A percentile compares a stretch with the other conserved stretches of the same genome.
phyloP scores from a whole-genome alignment of 2,888 invertebrate genomes.

The Ischnura elegans region DNA sequence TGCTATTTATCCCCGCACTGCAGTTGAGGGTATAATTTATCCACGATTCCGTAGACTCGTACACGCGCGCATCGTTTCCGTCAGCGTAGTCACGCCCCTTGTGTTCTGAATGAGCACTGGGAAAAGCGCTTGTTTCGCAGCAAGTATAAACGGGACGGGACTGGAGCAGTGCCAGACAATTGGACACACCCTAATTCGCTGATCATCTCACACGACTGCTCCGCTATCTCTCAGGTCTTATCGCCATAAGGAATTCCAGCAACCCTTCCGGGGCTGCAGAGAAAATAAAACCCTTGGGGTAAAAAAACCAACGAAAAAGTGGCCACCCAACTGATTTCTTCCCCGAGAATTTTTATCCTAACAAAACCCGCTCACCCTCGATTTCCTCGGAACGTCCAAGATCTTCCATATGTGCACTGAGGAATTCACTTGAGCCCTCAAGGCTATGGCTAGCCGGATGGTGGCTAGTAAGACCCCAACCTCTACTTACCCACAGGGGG shows the following conservation, averaged over 20 bases:
- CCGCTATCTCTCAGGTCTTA: neutral
- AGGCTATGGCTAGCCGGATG: neutral
- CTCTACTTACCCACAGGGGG: too few species aligned
- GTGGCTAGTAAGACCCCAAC: too few species aligned
- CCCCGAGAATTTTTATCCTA: neutral
- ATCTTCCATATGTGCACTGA: neutral
- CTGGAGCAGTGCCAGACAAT: neutral
- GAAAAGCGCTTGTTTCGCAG: neutral
- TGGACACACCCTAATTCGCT: neutral
- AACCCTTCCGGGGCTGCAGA: neutral
- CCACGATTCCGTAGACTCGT: too few species aligned
- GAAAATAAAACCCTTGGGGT: too few species aligned
- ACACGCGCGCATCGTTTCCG: too few species aligned
- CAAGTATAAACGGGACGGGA: neutral
- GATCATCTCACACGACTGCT: neutral
- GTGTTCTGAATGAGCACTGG: neutral
- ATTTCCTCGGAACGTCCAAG: neutral
- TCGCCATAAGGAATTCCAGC: neutral
- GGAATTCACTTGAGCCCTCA: neutral
- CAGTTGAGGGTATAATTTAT: too few species aligned
- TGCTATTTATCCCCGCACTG: too few species aligned
- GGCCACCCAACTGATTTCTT: neutral
- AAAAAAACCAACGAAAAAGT: too few species aligned
- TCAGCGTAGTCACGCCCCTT: too few species aligned
- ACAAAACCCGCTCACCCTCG: neutral